Percentiles rank a stretch among this genome's conserved stretches.
These are phyloP conservation scores for Anoplopoma fimbria DNA, from an alignment of 2,113 vertebrate species.

Conservation along the genomic window DNA sequence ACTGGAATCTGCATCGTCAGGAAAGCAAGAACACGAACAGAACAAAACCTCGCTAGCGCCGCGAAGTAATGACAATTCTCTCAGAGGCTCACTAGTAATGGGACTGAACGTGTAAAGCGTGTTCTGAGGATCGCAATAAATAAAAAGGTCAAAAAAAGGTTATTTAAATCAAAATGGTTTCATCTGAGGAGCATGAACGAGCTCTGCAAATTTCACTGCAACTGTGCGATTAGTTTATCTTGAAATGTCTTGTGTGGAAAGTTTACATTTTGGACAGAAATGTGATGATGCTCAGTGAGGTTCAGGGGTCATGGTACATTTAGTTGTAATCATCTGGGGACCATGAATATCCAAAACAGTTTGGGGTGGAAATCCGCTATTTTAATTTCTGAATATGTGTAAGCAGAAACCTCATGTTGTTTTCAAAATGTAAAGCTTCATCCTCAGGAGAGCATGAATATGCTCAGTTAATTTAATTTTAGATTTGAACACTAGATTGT, in stretches of 20 bases:
- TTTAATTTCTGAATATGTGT: no score
- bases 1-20: conserved; percentile 16
- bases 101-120: no score
- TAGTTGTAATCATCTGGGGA: neutral
- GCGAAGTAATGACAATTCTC: no score
- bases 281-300: neutral
- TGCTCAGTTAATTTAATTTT: no score
- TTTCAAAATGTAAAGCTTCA: no score
- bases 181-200: neutral
- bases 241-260: neutral
- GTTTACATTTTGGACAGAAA: neutral
- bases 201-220: neutral
- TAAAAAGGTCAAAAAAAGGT: no score
- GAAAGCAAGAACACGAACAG: neutral
- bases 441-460: no score
- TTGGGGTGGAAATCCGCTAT: neutral
- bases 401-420: no score
- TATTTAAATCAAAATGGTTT: neutral
- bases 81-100: no score
- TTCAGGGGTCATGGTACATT: neutral
- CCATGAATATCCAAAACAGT: neutral
- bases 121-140: no score
- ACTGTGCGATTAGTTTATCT: neutral
- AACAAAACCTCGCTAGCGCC: neutral
- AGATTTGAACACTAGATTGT: no score